These are phyloP conservation scores for Pegea sp. DNA, from an alignment of 23 tunicate species.

Conservation along the genomic window DNA sequence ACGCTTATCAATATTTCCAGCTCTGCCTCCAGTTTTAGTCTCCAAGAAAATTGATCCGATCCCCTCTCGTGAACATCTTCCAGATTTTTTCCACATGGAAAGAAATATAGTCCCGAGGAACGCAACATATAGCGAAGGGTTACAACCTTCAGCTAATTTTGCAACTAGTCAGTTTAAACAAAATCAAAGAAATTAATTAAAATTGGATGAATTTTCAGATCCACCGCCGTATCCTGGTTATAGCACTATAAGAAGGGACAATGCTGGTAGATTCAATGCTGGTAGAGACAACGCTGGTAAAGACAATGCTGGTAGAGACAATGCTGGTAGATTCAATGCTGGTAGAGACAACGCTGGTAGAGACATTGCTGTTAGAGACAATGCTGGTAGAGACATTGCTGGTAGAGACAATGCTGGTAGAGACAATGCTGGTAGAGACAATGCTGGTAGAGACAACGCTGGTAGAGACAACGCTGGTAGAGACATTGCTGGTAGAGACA, in stretches of 20 bases:
- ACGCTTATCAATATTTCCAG: slow-evolving; percentile 6
- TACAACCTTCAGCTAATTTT: slow-evolving; percentile 17
- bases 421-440: too few relatives aligned
- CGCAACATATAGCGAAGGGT: slow-evolving; percentile 38
- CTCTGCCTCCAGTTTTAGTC: slow-evolving; percentile 77
- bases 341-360: too few relatives aligned
- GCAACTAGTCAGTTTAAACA: background rate
- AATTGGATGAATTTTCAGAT: background rate
- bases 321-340: too few relatives aligned
- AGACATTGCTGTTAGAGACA: too few relatives aligned
- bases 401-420: too few relatives aligned
- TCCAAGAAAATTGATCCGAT: slow-evolving; percentile 71
- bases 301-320: too few relatives aligned
- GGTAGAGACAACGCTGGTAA: too few relatives aligned
- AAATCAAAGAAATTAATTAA: background rate
- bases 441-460: too few relatives aligned
- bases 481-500: too few relatives aligned
- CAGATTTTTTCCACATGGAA: slow-evolving; percentile 38
- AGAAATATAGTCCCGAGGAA: slow-evolving; percentile 44
- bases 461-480: too few relatives aligned
- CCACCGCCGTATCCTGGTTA: slow-evolving; percentile 62
- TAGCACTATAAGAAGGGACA: slow-evolving; percentile 63
- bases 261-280: too few relatives aligned
- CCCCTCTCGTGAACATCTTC: slow-evolving; percentile 35
- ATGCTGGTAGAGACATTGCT: too few relatives aligned